A percentile compares a stretch with the other conserved stretches of the same genome.
These are phyloP conservation scores for Pangasius macronema DNA, from an alignment of 2,797 vertebrate species.

Conservation along the genomic window DNA sequence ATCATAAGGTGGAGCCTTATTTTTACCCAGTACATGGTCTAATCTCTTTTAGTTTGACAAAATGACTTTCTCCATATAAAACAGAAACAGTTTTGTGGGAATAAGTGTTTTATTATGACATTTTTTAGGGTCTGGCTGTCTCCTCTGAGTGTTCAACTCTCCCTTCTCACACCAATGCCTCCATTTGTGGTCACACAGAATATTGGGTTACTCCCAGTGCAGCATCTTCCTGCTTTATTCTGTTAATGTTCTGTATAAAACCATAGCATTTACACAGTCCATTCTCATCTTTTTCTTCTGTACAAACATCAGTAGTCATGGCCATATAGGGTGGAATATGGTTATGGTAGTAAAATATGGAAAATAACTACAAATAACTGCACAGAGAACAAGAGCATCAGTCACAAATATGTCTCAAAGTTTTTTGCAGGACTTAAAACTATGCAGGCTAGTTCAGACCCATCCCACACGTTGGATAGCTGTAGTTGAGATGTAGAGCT, in stretches of 20 bases:
- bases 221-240: slow-evolving; percentile 2
- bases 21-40: slow-evolving; percentile 21
- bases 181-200: slow-evolving; percentile 1
- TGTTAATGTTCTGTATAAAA: neutral
- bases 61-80: slow-evolving; percentile 18
- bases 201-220: slow-evolving; percentile 16
- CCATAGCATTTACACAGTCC: neutral
- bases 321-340: neutral
- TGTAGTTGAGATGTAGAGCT: too few relatives aligned
- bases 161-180: neutral
- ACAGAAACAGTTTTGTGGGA: slow-evolving; percentile 21
- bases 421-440: slow-evolving; percentile 11
- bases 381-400: neutral
- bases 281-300: neutral
- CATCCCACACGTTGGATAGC: slow-evolving; percentile 28
- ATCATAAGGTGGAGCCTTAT: slow-evolving; percentile 35
- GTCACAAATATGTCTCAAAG: neutral
- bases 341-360: neutral
- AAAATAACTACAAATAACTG: slow-evolving; percentile 4
- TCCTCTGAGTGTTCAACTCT: slow-evolving; percentile 8
- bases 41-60: slow-evolving; percentile 37
- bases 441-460: slow-evolving; percentile 47
- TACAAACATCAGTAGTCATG: neutral
- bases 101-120: slow-evolving; percentile 35
- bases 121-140: slow-evolving; percentile 21